Percentiles rank a stretch among this genome's conserved stretches.
Conservation (phyloP, 2,113 vertebrate species). For the Sylvia atricapilla region DNA sequence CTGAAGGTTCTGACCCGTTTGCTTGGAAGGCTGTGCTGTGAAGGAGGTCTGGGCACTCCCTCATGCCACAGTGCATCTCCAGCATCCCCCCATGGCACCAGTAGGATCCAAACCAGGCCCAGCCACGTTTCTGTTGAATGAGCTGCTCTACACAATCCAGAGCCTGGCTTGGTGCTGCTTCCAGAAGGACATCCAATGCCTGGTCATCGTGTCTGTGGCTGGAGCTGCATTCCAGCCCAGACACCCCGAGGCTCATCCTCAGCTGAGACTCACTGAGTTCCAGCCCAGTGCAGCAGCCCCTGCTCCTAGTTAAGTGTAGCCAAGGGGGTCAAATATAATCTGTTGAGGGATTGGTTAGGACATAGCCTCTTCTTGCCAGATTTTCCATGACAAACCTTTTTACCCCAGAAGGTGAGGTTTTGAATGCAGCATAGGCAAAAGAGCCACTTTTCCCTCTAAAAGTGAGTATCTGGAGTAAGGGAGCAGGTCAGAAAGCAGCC, state of each 20-base stretch:
- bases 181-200: not conserved
- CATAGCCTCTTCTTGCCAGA: not conserved
- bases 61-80: not conserved
- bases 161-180: conserved; percentile 6
- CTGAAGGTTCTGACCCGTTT: not conserved
- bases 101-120: not conserved
- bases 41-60: not conserved
- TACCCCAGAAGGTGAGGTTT: not conserved
- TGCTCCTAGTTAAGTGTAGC: not conserved
- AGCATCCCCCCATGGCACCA: not conserved
- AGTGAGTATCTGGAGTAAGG: not conserved
- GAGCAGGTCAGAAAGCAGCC: not conserved
- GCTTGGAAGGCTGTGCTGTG: not conserved
- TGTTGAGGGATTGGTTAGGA: not conserved
- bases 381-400: not conserved
- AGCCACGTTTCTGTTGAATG: not conserved
- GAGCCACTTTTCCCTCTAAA: not conserved
- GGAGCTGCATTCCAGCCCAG: not conserved
- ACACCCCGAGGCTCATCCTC: not conserved
- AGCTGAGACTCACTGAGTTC: not conserved
- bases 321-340: not conserved
- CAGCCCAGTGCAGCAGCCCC: not conserved
- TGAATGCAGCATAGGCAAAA: not conserved
- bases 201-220: not conserved
- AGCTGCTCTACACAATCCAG: not conserved